Evolutionary conservation across 2,797 vertebrate genomes (phyloP).

Genomic region (Sciurus vulgaris): DNA sequence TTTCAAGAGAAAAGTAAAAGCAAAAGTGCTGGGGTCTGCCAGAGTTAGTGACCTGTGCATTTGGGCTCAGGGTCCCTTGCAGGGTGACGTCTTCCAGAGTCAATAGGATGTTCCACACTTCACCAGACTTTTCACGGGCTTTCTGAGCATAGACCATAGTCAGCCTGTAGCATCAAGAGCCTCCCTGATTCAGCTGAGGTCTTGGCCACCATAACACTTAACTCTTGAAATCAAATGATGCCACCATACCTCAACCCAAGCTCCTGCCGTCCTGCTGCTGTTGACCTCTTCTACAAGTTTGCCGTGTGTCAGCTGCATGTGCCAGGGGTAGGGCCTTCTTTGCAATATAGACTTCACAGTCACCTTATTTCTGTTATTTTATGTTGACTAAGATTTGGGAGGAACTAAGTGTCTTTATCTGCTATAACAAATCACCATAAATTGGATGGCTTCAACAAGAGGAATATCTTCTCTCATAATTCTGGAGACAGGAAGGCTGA

Average conservation of each 20-base stretch:
- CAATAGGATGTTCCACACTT: neutral
- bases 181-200: neutral
- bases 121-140: neutral
- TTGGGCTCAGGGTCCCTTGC: neutral
- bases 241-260: neutral
- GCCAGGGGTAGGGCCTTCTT: neutral
- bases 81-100: constrained; percentile 3
- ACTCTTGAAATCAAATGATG: neutral
- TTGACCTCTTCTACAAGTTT: neutral
- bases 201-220: neutral
- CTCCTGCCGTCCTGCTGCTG: neutral
- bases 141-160: neutral
- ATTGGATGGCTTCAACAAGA: neutral
- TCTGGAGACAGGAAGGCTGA: neutral
- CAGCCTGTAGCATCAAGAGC: neutral
- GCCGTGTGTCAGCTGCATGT: neutral
- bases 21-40: neutral
- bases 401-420: neutral
- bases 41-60: neutral
- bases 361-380: neutral
- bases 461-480: neutral
- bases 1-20: neutral
- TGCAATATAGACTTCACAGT: neutral
- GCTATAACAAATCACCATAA: neutral
- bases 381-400: neutral